Evolutionary conservation across 2,888 invertebrate genomes (phyloP).

Genomic region (Tachina grossa): DNA sequence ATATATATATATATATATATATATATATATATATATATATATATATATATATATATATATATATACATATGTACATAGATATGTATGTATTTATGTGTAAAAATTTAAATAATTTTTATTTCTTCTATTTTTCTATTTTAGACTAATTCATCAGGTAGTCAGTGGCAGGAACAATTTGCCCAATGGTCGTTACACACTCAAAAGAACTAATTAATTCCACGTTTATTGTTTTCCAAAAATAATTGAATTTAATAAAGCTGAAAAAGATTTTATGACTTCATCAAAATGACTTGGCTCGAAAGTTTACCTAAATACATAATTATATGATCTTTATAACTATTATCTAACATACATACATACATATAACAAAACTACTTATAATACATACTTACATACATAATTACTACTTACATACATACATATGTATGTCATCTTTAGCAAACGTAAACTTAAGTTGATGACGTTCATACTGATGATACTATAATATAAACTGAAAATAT

Average conservation of each 20-base stretch:
- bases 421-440: slow-evolving; percentile 36
- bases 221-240: slow-evolving; percentile 32
- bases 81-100: not conserved
- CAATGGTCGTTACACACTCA: slow-evolving; percentile 83
- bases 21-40: too few species aligned
- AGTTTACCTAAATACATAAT: slow-evolving; percentile 34
- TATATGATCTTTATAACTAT: slow-evolving; percentile 46
- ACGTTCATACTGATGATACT: slow-evolving; percentile 19
- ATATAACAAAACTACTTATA: not conserved
- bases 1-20: not conserved
- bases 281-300: slow-evolving; percentile 57
- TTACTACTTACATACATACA: too few species aligned
- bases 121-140: slow-evolving; percentile 71
- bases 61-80: not conserved
- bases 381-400: not conserved
- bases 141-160: slow-evolving; percentile 82
- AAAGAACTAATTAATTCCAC: slow-evolving; percentile 78
- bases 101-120: not conserved
- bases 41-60: not conserved
- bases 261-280: slow-evolving; percentile 20
- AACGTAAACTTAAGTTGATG: slow-evolving; percentile 18
- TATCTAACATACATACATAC: not conserved
- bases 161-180: slow-evolving; percentile 83
- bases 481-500: not conserved
- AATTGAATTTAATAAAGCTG: slow-evolving; percentile 29